Conservation (phyloP, 2,888 invertebrate species). For the Drosophila colorata region DNA sequence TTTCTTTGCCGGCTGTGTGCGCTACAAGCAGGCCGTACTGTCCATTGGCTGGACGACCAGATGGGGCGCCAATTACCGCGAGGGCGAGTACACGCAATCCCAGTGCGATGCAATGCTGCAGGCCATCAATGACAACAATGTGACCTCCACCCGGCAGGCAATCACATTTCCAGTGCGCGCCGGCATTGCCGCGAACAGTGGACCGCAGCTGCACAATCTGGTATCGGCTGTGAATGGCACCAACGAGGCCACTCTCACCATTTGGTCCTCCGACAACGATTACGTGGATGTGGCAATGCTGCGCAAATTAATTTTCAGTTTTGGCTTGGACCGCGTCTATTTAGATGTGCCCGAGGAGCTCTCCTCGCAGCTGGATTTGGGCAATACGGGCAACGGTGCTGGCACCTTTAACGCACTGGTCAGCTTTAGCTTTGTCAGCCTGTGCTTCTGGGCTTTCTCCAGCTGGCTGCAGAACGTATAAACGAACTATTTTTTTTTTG, state of each 20-base stretch:
- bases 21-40: constrained; percentile 88
- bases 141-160: constrained; percentile 86
- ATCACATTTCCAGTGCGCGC: constrained; percentile 94
- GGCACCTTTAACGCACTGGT: constrained; percentile 61
- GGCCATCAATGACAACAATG: constrained; percentile 85
- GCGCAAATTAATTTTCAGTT: constrained; percentile 88
- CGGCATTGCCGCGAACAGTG: constrained; percentile 89
- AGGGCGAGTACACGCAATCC: constrained; percentile 87
- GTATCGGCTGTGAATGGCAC: constrained; percentile 85
- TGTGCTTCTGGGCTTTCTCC: constrained; percentile 73
- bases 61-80: constrained; percentile 86
- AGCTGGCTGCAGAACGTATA: constrained; percentile 60
- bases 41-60: constrained; percentile 95
- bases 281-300: constrained; percentile 89
- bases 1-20: constrained; percentile 88
- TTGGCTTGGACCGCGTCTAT: constrained; percentile 90
- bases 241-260: constrained; percentile 88
- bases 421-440: constrained; percentile 71
- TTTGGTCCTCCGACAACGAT: constrained; percentile 91
- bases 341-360: constrained; percentile 91
- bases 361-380: constrained; percentile 85
- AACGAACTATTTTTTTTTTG: constrained; percentile 5
- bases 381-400: constrained; percentile 38
- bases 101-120: constrained; percentile 90
- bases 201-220: constrained; percentile 87